These are phyloP conservation scores for Spodoptera frugiperda DNA, from an alignment of 1,140 invertebrate species.

Conservation along the genomic window DNA sequence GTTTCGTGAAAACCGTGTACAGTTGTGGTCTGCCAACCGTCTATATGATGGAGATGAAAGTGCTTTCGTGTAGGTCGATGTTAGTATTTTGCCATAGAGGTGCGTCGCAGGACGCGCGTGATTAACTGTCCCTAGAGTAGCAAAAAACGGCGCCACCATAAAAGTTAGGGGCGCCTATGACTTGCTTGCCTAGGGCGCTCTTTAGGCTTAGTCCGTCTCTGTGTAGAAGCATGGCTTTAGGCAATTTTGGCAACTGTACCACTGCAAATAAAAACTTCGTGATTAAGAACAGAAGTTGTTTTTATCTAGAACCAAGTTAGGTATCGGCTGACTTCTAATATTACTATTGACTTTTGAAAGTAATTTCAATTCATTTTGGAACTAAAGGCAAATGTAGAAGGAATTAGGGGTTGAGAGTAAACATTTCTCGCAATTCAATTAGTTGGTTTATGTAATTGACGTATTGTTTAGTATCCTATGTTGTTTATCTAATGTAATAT, in stretches of 20 bases:
- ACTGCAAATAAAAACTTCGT: conserved; percentile 37
- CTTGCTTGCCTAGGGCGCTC: too few species aligned
- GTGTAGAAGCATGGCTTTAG: conserved; percentile 1
- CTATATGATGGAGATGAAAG: too few species aligned
- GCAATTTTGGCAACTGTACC: conserved; percentile 30
- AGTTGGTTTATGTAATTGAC: conserved; percentile 10
- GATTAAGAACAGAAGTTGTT: conserved; percentile 27
- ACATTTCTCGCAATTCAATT: neutral
- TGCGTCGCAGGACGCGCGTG: too few species aligned
- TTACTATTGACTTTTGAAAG: conserved; percentile 4
- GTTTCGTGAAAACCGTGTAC: too few species aligned
- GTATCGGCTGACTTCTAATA: conserved; percentile 11
- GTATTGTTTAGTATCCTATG: neutral
- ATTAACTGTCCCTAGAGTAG: too few species aligned
- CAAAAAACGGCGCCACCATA: too few species aligned
- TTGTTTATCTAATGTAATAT: too few species aligned
- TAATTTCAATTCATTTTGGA: conserved; percentile 12
- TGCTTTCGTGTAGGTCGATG: too few species aligned
- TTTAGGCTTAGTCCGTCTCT: too few species aligned
- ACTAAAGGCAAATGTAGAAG: neutral
- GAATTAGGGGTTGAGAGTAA: neutral
- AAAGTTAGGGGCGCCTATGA: too few species aligned
- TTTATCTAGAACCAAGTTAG: conserved; percentile 30
- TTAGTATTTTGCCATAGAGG: too few species aligned
- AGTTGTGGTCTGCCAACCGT: too few species aligned